Evolutionary conservation across 2,113 vertebrate species (phyloP), one percentile per base, ranked within the genome.

Genomic region (Rhinoderma darwinii): DNA sequence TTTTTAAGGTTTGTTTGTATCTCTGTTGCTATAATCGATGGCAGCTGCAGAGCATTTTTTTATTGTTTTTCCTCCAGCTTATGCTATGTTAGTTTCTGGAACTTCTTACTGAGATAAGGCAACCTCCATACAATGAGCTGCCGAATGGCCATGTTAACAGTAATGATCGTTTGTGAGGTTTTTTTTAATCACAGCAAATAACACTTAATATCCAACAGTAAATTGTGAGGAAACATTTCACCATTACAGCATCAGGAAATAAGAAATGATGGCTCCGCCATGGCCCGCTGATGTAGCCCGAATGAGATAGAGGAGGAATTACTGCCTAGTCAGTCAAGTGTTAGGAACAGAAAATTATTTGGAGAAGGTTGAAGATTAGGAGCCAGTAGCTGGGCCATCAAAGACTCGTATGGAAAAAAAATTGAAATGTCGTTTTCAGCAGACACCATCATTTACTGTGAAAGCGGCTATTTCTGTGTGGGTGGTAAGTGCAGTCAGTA

Each of bases 281-380:
- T 59, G 47, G 44, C 30, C 41, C 39, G 18, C 47, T 54, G 66
- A 50, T 54, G 32, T 10, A 25, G 43, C 44, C 54, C 50, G 18
- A 27, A 83, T 15, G 44, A 54, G 44, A 30, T 0, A 41, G 43
- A n/a, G 22, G 73, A 83, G 37, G 44, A 72, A 10, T 37, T 51
- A 41, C 15, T 30, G 80, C 41, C 56, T 47, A 47, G n/a, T 82
- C 80, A 74, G 82, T 84, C 82, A 75, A 74, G 30, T 84, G 25
- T 39, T 35, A 74, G 61, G 66, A 56, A 44, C 37, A 82, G 79
- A 54, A 82, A 82, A 82, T 82, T 15, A 68, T 74, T 39, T 74
- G 44, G 41, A 56, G 50, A 72, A 83, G 47, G 47, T 27, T 73
- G 35, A n/a, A 74, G 35, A 84, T 84, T 74, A 74, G 47, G 30